These are phyloP conservation scores for Clusia tigrina DNA, from an alignment of 2,888 invertebrate genomes.

Conservation along the genomic window DNA sequence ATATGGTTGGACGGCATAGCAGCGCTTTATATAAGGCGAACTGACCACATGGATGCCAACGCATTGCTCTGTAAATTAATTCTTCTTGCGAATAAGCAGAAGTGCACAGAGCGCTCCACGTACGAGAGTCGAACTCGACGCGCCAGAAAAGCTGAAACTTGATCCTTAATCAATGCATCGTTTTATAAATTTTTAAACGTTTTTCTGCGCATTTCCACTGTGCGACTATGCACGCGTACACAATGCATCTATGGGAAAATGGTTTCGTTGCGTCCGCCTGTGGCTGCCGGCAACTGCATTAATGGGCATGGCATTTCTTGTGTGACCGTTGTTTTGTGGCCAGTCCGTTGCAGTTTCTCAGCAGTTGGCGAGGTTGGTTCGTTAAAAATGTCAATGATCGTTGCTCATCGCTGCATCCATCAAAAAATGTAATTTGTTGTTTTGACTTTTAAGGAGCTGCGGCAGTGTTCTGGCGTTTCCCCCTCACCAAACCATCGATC, in stretches of 20 bases:
- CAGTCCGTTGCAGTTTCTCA: background rate
- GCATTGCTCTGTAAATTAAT: background rate
- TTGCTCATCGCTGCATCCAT: background rate
- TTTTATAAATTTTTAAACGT: slow-evolving; percentile 6
- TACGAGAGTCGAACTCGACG: too few relatives aligned
- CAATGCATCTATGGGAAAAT: slow-evolving; percentile 8
- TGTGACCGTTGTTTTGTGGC: background rate
- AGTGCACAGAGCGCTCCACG: background rate
- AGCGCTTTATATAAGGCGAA: slow-evolving; percentile 1
- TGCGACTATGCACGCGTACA: background rate
- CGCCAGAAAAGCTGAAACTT: background rate
- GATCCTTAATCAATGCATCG: background rate
- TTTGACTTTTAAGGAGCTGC: too few relatives aligned
- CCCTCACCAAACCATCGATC: background rate
- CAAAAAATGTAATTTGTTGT: background rate
- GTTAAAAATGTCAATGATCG: background rate
- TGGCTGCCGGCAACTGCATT: background rate
- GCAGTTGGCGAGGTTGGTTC: background rate
- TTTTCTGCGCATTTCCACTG: background rate
- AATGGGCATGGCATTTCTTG: background rate
- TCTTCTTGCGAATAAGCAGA: background rate
- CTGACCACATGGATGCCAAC: background rate
- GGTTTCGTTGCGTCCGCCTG: background rate
- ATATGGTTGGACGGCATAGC: too few relatives aligned
- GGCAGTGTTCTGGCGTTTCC: background rate